Base-by-base conservation (phyloP, 30 jellyfish, hydroid and myxozoan genomes). In the Clytia hemisphaerica region DNA sequence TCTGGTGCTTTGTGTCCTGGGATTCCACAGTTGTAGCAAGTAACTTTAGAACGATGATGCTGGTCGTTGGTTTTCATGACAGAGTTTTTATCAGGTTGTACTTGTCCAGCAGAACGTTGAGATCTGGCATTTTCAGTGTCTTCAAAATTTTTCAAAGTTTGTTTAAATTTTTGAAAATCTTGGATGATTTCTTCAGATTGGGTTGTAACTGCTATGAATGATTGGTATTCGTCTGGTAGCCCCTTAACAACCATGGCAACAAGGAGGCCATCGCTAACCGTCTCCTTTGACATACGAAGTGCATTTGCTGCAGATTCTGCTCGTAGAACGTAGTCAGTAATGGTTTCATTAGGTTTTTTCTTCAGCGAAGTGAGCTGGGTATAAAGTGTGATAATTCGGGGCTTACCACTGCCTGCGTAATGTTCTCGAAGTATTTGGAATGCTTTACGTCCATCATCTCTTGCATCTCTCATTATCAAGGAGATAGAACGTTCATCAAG, bases 231-330 rank as follows among this genome's bases (percentile, higher is more conserved):
- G n/a, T n/a, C n/a, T n/a, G n/a, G n/a, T n/a, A n/a, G n/a, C n/a
- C n/a, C n/a, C n/a, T n/a, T n/a, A n/a, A 75, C 58, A 6, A 73
- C 85, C 80, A 73, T 73, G 71, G 85, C 85, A 73, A 73, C 59
- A 30, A 73, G 31, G 18, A 73, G 37, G 31, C 79, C 26, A 48
- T 75, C 73, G 72, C 26, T 62, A 7, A 75, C 65, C 4, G 61
- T 75, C 67, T 65, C 78, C 40, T 65, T 65, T 27, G 78, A 62
- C 45, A 14, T 9, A 24, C 37, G 34, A 30, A 61, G 31, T 19
- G 58, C 12, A 12, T 58, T 21, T 27, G 75, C 60, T 31, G 64
- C 0, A 19, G 75, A 12, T 61, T 61, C 75, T 12, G 61, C 75
- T 31, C 75, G 75, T 18, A 61, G 26, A 29, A 61, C 31, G 29